phyloP scores from a whole-genome alignment of 2,888 invertebrate species.

The Nowickia ferox region DNA sequence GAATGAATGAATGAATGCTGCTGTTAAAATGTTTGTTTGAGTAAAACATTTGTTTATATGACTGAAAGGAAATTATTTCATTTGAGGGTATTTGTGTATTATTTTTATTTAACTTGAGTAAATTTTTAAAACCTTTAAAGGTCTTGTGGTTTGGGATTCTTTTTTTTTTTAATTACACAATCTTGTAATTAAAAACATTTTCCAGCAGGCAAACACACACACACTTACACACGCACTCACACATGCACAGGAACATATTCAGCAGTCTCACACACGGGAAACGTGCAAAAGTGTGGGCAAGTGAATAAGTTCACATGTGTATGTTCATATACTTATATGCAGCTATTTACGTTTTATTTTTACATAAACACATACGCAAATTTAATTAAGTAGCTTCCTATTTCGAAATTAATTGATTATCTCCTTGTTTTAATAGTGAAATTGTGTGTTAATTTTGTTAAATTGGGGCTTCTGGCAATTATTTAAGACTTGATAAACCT shows the following conservation, averaged over 20 bases:
- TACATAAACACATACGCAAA: slow-evolving; percentile 13
- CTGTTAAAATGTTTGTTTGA: slow-evolving; percentile 39
- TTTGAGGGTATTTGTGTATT: slow-evolving; percentile 71
- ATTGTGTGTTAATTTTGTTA: slow-evolving; percentile 1
- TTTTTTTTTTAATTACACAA: slow-evolving; percentile 63
- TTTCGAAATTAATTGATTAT: slow-evolving; percentile 37
- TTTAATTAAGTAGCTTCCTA: slow-evolving; percentile 59
- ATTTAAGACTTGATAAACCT: neutral
- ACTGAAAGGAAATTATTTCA: slow-evolving; percentile 71
- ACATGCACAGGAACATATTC: neutral
- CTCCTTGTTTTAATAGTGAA: slow-evolving; percentile 15
- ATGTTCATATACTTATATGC: neutral
- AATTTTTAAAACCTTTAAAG: slow-evolving; percentile 70
- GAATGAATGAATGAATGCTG: slow-evolving; percentile 13
- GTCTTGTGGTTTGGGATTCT: slow-evolving; percentile 68
- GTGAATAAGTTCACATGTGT: neutral
- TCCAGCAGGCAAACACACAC: slow-evolving; percentile 18
- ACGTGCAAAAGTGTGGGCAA: neutral
- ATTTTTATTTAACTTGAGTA: slow-evolving; percentile 72
- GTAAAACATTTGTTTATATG: slow-evolving; percentile 70
- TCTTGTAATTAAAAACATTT: slow-evolving; percentile 69
- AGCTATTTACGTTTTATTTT: slow-evolving; percentile 4
- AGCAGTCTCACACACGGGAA: neutral
- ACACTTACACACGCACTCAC: neutral
- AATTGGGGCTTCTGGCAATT: neutral